Evolutionary conservation across 2,113 vertebrate genomes (phyloP), one percentile per base, ranked within the genome.

Genomic region (Oncorhynchus tshawytscha): DNA sequence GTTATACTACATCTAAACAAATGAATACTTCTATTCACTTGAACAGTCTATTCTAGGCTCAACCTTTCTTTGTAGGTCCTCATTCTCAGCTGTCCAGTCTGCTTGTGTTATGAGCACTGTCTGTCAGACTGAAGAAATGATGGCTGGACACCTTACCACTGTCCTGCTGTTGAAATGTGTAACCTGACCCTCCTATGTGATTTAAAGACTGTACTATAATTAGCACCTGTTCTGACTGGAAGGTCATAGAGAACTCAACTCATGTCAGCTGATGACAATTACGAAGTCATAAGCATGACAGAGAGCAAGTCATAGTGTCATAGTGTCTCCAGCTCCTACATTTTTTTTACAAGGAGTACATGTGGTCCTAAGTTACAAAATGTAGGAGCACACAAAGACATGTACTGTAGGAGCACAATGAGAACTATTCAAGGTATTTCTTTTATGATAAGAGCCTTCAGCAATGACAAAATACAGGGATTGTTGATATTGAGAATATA

Each of bases 51-150:
- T 83, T 85, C 76, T 59, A 75, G 66, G 83, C 79, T 68, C 24
- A 13, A 39, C 24, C 39, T 15, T 79, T 22, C 15, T 20, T 71
- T 48, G 57, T 78, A 82, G 74, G 81, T 54, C 84, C 82, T 70
- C 83, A 89, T 90, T 87, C 87, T 72, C 87, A 91, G 88, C 88
- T 91, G 86, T 88, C 81, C 27, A 81, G 78, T 74, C 70, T 49
- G 2, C 34, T 18, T 15, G 29, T 39, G 66, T 67, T 22, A 45
- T 48, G 34, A 34, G 34, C 34, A 34, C 31, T 31, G 31, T 31
- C 31, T 31, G 31, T 31, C 67, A 68, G 18, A 5, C 39, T 13
- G 20, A 62, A 62, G 59, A 2, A 22, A 1, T 62, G 18, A 20
- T 62, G 59, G 18, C 59, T 62, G 59, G 59, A 9, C 59, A 62